These are phyloP conservation scores for Drosophila lacicola DNA, from an alignment of 2,888 invertebrate species.

Conservation along the genomic window DNA sequence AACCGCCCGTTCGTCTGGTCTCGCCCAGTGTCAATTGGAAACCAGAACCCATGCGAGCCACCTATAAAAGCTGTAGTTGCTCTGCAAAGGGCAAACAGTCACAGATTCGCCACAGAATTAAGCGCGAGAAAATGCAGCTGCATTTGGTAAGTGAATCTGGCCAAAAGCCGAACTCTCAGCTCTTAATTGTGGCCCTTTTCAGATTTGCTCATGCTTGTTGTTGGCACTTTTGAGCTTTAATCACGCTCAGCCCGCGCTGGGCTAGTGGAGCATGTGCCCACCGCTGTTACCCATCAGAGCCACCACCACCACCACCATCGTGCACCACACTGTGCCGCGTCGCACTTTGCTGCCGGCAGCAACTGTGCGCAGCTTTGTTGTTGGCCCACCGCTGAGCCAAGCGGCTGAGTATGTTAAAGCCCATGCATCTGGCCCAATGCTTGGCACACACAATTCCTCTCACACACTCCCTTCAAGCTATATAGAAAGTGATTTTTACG, in stretches of 20 bases:
- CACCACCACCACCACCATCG: slow-evolving; percentile 85
- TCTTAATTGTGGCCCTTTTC: not conserved
- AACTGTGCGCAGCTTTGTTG: slow-evolving; percentile 32
- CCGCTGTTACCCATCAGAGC: slow-evolving; percentile 85
- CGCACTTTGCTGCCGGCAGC: slow-evolving; percentile 35
- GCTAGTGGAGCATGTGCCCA: slow-evolving; percentile 71
- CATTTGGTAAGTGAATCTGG: slow-evolving; percentile 30
- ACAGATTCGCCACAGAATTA: slow-evolving; percentile 7
- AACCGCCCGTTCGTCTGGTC: slow-evolving; percentile 7
- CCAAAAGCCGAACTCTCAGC: not conserved
- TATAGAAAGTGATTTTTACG: slow-evolving; percentile 32
- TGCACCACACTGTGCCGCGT: slow-evolving; percentile 83
- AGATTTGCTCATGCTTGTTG: not conserved
- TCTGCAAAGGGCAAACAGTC: slow-evolving; percentile 34
- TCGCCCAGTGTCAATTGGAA: slow-evolving; percentile 38
- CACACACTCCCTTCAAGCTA: slow-evolving; percentile 4
- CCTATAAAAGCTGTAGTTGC: slow-evolving; percentile 39
- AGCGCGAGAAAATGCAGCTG: slow-evolving; percentile 40
- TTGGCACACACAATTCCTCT: not conserved
- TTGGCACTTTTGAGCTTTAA: slow-evolving; percentile 18
- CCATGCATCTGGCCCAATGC: slow-evolving; percentile 5
- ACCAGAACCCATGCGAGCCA: slow-evolving; percentile 1
- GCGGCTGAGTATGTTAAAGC: slow-evolving; percentile 10
- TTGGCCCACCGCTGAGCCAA: slow-evolving; percentile 10
- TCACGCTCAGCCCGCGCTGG: slow-evolving; percentile 27